These are phyloP conservation scores for Poecilia wingei DNA, from an alignment of 2,797 vertebrate species.

Conservation along the genomic window DNA sequence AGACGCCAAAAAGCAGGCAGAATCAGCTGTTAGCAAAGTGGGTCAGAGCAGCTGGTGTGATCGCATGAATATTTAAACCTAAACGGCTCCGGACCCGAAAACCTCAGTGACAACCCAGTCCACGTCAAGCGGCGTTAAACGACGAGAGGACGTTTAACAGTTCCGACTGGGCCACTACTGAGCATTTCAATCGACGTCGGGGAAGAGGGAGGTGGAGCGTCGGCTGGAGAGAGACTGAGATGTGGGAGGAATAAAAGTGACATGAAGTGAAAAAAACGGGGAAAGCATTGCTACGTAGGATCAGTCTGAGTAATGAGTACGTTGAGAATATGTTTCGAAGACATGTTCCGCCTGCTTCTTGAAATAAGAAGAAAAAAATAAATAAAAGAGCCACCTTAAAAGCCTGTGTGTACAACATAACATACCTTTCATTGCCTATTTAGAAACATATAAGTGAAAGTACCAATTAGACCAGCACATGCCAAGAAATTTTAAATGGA, in stretches of 20 bases:
- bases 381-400: slow-evolving; percentile 6
- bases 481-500: slow-evolving; percentile 21
- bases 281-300: neutral
- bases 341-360: neutral
- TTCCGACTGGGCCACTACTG: slow-evolving; percentile 40
- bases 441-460: slow-evolving; percentile 9
- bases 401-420: slow-evolving; percentile 4
- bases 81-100: slow-evolving; percentile 58
- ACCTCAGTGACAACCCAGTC: slow-evolving; percentile 51
- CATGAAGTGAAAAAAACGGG: neutral
- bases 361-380: neutral
- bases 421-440: slow-evolving; percentile 5
- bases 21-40: slow-evolving; percentile 74
- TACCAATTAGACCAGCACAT: slow-evolving; percentile 6
- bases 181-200: slow-evolving; percentile 30
- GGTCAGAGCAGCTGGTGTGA: slow-evolving; percentile 73
- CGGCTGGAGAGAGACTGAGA: slow-evolving; percentile 13
- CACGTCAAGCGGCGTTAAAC: slow-evolving; percentile 63
- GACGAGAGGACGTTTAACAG: slow-evolving; percentile 54
- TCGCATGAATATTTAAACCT: slow-evolving; percentile 74
- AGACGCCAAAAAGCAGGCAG: slow-evolving; percentile 40
- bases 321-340: slow-evolving; percentile 5
- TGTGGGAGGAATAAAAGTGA: slow-evolving; percentile 9
- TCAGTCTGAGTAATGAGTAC: slow-evolving; percentile 1
- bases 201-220: too few relatives aligned